These are phyloP conservation scores for Bombus cullumanus DNA, from an alignment of 1,140 invertebrate genomes.

Conservation along the genomic window DNA sequence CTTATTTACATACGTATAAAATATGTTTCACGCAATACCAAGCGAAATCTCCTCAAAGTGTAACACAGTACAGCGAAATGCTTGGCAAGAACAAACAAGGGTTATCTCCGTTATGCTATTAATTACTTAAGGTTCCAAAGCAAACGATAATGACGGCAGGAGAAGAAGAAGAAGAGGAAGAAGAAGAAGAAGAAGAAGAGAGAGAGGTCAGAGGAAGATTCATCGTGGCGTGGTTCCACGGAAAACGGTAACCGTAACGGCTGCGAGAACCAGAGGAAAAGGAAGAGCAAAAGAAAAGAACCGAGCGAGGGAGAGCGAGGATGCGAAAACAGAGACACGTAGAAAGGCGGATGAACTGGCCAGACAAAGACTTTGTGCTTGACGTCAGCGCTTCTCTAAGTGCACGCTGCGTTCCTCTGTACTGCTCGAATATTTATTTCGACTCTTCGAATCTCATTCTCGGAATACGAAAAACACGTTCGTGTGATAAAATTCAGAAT, in stretches of 20 bases:
- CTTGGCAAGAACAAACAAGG: conserved; percentile 21
- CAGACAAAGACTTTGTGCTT: conserved; percentile 41
- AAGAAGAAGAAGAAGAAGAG: not conserved
- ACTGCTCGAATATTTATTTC: conserved; percentile 30
- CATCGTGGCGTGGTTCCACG: conserved; percentile 41
- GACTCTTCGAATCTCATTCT: not conserved
- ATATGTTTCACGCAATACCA: no score
- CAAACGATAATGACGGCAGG: conserved; percentile 17
- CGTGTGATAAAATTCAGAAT: not conserved
- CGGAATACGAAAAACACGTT: conserved; percentile 14
- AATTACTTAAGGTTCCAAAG: conserved; percentile 40
- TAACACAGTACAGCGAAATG: not conserved
- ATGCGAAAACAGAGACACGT: conserved; percentile 2
- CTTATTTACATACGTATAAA: not conserved
- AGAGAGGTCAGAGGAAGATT: conserved; percentile 23
- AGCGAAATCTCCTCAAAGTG: not conserved
- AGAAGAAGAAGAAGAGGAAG: not conserved
- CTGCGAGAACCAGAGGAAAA: conserved; percentile 13
- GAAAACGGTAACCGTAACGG: conserved; percentile 54
- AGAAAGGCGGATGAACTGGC: conserved; percentile 45
- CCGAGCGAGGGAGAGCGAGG: not conserved
- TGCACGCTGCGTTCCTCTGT: not conserved
- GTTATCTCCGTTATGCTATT: conserved; percentile 49
- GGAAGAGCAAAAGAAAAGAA: not conserved
- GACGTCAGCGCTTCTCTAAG: conserved; percentile 30